Percentiles rank a stretch among this genome's conserved stretches.
Conservation (phyloP, 2,797 vertebrate species). For the Apogon talboti region DNA sequence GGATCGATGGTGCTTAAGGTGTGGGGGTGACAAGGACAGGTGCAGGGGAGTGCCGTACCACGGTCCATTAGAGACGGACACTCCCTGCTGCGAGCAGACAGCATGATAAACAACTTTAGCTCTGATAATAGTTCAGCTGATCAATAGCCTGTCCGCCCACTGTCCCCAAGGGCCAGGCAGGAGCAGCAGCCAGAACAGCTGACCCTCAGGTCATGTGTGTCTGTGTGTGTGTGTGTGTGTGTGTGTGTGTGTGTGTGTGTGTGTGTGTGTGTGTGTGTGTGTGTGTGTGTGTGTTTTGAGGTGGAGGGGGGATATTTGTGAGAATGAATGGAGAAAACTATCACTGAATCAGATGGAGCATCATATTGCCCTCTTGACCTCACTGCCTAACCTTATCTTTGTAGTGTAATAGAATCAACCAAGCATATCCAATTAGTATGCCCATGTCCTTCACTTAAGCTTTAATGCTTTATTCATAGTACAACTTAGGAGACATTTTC, state of each 20-base stretch:
- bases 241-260: conserved; percentile 33
- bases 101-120: conserved; percentile 84
- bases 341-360: conserved; percentile 66
- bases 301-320: conserved; percentile 2
- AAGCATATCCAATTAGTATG: conserved; percentile 75
- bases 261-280: conserved; percentile 34
- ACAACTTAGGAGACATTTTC: conserved; percentile 58
- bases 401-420: conserved; percentile 73
- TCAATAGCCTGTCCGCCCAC: conserved; percentile 81
- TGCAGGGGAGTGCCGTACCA: conserved; percentile 69
- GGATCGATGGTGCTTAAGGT: conserved; percentile 80
- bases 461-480: conserved; percentile 75
- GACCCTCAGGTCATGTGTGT: conserved; percentile 64
- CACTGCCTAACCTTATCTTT: conserved; percentile 70
- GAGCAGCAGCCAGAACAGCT: conserved; percentile 66
- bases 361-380: conserved; percentile 70
- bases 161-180: conserved; percentile 57
- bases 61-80: conserved; percentile 80
- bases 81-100: conserved; percentile 77
- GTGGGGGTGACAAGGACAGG: conserved; percentile 80
- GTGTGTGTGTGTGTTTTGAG: conserved; percentile 27
- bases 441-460: conserved; percentile 74
- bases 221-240: conserved; percentile 33
- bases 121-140: conserved; percentile 84
- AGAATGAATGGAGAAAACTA: conserved; percentile 48